These are phyloP conservation scores for Sitta carolinensis DNA, from an alignment of 2,797 vertebrate species.

Conservation along the genomic window DNA sequence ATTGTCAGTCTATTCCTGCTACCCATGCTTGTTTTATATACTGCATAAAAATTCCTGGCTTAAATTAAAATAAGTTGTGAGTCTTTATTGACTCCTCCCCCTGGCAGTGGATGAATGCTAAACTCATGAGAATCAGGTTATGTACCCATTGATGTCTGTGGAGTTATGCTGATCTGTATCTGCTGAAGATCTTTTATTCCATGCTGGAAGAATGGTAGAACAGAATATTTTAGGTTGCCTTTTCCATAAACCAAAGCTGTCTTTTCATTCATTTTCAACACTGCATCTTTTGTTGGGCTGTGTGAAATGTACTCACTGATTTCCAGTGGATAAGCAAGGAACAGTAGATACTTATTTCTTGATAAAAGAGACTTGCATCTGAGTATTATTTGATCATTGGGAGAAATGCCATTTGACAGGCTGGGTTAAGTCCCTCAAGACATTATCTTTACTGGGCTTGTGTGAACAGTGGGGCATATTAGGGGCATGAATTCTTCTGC, in stretches of 20 bases:
- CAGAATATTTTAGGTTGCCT: not conserved
- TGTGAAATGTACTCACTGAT: not conserved
- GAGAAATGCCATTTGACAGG: not conserved
- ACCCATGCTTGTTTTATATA: not conserved
- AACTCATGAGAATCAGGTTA: not conserved
- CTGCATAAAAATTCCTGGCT: not conserved
- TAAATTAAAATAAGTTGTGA: not conserved
- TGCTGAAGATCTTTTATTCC: not conserved
- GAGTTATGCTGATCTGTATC: not conserved
- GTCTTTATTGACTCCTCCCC: not conserved
- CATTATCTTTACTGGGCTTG: not conserved
- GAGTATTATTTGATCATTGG: not conserved
- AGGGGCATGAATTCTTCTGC: not conserved
- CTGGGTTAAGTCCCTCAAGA: not conserved
- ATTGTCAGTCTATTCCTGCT: not conserved
- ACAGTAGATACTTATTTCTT: not conserved
- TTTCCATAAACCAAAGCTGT: not conserved
- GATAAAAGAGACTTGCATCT: not conserved
- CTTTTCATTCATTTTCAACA: not conserved
- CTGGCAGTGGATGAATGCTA: not conserved
- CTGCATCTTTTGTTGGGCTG: not conserved
- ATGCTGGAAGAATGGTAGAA: not conserved
- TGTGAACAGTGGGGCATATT: not conserved
- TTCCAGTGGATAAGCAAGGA: not conserved
- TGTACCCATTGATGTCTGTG: fast-evolving